phyloP scores from a whole-genome alignment of 1,140 invertebrate genomes.

The Magallana ariakensis region DNA sequence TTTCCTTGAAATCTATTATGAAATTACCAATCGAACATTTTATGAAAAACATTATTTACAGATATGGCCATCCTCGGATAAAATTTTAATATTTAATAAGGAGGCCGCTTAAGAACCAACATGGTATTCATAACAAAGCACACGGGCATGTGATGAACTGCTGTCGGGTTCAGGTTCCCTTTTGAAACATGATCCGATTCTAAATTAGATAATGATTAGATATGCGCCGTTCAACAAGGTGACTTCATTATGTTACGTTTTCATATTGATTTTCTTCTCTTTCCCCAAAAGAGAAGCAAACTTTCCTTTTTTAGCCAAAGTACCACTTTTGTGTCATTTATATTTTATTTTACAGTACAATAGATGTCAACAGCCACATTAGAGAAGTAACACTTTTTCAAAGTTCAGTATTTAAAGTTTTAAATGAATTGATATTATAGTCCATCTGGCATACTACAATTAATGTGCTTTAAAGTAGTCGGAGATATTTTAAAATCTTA shows the following conservation, averaged over 20 bases:
- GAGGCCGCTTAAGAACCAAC: background rate
- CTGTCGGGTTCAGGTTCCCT: background rate
- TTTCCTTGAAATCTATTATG: too few species aligned
- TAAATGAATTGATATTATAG: too few species aligned
- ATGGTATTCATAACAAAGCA: background rate
- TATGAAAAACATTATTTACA: background rate
- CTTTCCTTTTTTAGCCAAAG: too few species aligned
- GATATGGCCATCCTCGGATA: background rate
- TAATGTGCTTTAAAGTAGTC: too few species aligned
- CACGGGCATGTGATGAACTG: background rate
- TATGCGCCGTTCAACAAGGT: background rate
- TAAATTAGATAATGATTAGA: constrained; percentile 22
- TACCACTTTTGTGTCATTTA: too few species aligned
- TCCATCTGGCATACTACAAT: too few species aligned
- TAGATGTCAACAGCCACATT: too few species aligned
- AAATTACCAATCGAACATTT: background rate
- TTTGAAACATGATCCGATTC: constrained; percentile 23
- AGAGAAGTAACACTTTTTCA: too few species aligned
- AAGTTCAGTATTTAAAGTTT: too few species aligned
- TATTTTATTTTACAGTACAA: too few species aligned
- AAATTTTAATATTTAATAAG: constrained; percentile 12
- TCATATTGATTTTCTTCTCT: background rate
- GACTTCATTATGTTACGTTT: background rate
- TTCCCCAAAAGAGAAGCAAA: too few species aligned
- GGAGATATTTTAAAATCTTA: too few species aligned